Evolutionary conservation across 2,113 vertebrate species (phyloP), one percentile per base, ranked within the genome.

Genomic region (Scomber scombrus): DNA sequence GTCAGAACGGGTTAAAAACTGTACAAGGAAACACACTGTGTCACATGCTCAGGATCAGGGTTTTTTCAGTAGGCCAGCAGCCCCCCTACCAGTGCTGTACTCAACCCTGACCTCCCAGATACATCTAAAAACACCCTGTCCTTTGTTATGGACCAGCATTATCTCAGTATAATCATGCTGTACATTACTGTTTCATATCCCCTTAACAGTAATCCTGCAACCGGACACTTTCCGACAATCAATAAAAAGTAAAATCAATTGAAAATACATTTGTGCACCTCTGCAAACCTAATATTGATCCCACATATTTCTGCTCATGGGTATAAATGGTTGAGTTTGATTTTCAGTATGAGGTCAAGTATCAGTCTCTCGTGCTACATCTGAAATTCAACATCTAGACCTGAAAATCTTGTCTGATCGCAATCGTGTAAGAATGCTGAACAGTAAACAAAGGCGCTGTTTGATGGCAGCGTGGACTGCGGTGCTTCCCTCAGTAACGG

Each of bases 231-330:
- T 49, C 60, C n/a, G 6, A 16, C 21, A 61, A 85, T 87, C 82
- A 75, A 83, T 78, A 50, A 19, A 67, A 50, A 65, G 61, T 14
- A 34, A 76, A 84, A 84, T 90, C 83, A 64, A 86, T 77, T 49
- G n/a, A 74, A 88, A 82, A 15, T 26, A 71, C 64, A 86, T 85
- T 78, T 81, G 40, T 72, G 79, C 69, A 79, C 68, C 66, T 76
- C 34, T 2, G 65, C 15, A 77, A 77, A 26, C 2, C 66, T 60
- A 54, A 65, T 46, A 81, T 54, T 54, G 62, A 84, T 69, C 56
- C n/a, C 3, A 13, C 16, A 51, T 23, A 14, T 75, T 76, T 65
- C n/a, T 57, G 14, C 15, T 80, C 52, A 47, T 78, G 49, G 12
- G 60, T 65, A 74, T 47, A 66, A 67, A 83, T 21, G 11, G 1